These are phyloP conservation scores for Homalodisca vitripennis DNA, from an alignment of 1,140 invertebrate species.

Conservation along the genomic window DNA sequence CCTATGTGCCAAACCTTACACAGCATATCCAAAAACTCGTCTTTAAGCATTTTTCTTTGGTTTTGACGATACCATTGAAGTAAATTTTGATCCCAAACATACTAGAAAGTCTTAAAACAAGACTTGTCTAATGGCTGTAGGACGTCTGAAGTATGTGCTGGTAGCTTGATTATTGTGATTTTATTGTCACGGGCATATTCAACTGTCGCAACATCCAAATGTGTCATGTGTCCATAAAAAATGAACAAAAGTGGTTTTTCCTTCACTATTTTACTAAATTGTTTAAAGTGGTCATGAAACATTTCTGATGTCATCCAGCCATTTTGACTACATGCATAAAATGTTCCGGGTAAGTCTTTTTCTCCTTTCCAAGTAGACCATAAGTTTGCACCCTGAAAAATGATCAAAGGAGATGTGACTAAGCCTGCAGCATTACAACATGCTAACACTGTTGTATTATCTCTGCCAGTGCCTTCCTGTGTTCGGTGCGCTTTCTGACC, in stretches of 20 bases:
- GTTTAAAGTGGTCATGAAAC: constrained; percentile 20
- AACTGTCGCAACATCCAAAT: constrained; percentile 26
- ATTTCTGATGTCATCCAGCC: constrained; percentile 32
- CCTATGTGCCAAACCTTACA: constrained; percentile 26
- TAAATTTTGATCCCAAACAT: constrained; percentile 25
- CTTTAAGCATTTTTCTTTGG: constrained; percentile 24
- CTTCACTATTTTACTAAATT: constrained; percentile 22
- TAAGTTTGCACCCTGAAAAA: constrained; percentile 25
- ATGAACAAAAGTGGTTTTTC: constrained; percentile 27
- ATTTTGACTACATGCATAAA: constrained; percentile 31
- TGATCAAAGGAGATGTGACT: constrained; percentile 28
- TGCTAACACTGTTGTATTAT: constrained; percentile 32
- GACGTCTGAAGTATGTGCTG: constrained; percentile 30
- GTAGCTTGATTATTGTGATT: constrained; percentile 27
- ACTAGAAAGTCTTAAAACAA: constrained; percentile 27
- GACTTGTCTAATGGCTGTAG: constrained; percentile 30
- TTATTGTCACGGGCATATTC: constrained; percentile 10
- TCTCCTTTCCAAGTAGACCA: constrained; percentile 23
- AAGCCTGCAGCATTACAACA: constrained; percentile 25
- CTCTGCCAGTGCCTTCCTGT: constrained; percentile 22
- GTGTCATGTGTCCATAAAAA: constrained; percentile 31
- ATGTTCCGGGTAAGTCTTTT: constrained; percentile 30
- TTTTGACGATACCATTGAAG: constrained; percentile 28
- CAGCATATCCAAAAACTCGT: constrained; percentile 22
- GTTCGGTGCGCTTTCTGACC: constrained; percentile 29